phyloP scores from a whole-genome alignment of 2,113 vertebrate genomes.

The Pterophyllum scalare region DNA sequence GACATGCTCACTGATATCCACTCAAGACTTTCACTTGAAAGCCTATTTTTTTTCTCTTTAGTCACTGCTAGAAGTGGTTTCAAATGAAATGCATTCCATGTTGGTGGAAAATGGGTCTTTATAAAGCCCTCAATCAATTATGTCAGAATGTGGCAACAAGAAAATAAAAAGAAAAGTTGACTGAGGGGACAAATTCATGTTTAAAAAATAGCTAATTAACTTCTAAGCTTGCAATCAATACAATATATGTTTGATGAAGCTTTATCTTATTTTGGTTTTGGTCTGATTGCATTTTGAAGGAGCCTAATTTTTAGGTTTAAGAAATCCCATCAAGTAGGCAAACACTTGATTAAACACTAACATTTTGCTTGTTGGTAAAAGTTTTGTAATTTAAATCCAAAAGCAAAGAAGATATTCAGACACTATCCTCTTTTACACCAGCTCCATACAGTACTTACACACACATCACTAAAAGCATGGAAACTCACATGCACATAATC shows the following conservation, averaged over 20 bases:
- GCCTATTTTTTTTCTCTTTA: background rate
- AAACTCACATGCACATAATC: conserved; percentile 23
- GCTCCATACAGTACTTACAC: conserved; percentile 1
- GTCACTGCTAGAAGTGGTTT: background rate
- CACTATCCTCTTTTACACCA: conserved; percentile 3
- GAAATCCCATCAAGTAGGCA: background rate
- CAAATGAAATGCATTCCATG: background rate
- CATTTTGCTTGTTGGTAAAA: background rate
- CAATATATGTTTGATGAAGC: background rate
- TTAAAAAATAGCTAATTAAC: background rate
- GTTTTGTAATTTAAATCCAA: background rate
- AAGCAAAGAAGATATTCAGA: background rate
- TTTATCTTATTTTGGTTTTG: background rate
- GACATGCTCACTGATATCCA: background rate
- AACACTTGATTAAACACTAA: background rate
- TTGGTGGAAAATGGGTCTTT: background rate
- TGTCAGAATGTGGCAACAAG: background rate
- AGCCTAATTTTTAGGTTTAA: background rate
- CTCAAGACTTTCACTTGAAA: background rate
- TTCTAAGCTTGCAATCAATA: background rate
- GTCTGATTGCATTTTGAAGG: background rate
- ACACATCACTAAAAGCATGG: conserved; percentile 49
- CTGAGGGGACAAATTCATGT: background rate
- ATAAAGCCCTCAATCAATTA: background rate
- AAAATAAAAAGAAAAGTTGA: background rate